These are phyloP conservation scores for Grapholita molesta DNA, from an alignment of 1,140 invertebrate genomes.

Conservation along the genomic window DNA sequence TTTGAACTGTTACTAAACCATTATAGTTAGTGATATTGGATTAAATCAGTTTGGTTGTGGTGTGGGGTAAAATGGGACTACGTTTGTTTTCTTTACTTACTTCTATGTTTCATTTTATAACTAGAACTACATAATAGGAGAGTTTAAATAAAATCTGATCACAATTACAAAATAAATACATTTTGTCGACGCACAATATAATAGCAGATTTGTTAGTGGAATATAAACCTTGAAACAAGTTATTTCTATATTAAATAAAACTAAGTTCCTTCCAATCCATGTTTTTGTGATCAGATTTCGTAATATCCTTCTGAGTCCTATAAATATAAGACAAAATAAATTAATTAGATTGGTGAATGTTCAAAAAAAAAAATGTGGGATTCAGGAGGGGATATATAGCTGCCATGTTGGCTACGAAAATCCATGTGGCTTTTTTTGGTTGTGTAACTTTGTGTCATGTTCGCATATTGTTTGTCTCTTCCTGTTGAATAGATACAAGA, in stretches of 20 bases:
- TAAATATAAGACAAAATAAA: no score
- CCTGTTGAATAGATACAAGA: not conserved
- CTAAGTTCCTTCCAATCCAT: not conserved
- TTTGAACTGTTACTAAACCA: no score
- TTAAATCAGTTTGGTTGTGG: not conserved
- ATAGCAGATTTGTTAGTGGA: no score
- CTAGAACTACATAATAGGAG: not conserved
- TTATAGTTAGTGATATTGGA: not conserved
- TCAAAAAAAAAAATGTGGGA: no score
- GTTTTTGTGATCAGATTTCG: not conserved
- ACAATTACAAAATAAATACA: not conserved
- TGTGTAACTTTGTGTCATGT: not conserved
- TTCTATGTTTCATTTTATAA: not conserved
- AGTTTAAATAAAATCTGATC: not conserved
- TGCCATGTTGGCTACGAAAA: not conserved
- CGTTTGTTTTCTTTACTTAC: no score
- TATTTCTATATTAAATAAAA: no score
- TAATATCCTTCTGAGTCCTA: no score
- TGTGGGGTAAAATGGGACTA: not conserved
- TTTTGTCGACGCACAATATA: not conserved
- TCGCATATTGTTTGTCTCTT: constrained; percentile 3
- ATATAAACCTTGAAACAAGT: not conserved
- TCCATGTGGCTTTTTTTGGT: not conserved
- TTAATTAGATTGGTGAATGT: no score
- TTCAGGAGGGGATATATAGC: no score